Percentiles rank a stretch among this genome's conserved stretches.
Conservation (phyloP, 2,113 vertebrate species). For the Cinclus cinclus region DNA sequence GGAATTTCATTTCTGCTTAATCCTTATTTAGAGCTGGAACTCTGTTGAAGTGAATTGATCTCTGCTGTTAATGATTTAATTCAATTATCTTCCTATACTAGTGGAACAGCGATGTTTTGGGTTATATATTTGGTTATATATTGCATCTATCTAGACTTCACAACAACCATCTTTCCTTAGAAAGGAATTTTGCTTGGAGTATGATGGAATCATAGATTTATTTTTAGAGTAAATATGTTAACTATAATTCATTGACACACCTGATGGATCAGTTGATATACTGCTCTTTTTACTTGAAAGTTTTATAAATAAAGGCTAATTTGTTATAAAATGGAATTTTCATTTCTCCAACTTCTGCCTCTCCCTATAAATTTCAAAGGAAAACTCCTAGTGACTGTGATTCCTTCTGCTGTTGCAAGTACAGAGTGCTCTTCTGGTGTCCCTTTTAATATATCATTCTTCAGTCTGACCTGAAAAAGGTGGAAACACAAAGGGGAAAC, state of each 20-base stretch:
- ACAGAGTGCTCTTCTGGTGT: neutral
- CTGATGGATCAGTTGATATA: neutral
- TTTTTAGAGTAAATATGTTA: neutral
- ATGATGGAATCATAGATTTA: neutral
- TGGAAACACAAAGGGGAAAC: conserved; percentile 11
- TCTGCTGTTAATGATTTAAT: neutral
- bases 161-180: neutral
- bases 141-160: neutral
- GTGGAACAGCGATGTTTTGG: neutral
- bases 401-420: neutral
- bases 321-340: conserved; percentile 25
- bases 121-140: neutral
- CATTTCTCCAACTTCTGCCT: conserved; percentile 35
- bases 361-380: neutral
- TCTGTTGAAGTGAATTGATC: neutral
- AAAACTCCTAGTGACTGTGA: neutral
- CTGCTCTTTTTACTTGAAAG: conserved; percentile 58
- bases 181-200: neutral
- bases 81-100: neutral
- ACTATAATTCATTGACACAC: neutral
- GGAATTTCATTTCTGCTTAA: neutral
- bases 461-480: neutral
- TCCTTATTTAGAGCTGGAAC: neutral
- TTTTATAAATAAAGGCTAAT: conserved; percentile 52
- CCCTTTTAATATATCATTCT: neutral